These are phyloP conservation scores for Ctenochaetus hawaiiensis DNA, from an alignment of 2,797 vertebrate species.

Conservation along the genomic window DNA sequence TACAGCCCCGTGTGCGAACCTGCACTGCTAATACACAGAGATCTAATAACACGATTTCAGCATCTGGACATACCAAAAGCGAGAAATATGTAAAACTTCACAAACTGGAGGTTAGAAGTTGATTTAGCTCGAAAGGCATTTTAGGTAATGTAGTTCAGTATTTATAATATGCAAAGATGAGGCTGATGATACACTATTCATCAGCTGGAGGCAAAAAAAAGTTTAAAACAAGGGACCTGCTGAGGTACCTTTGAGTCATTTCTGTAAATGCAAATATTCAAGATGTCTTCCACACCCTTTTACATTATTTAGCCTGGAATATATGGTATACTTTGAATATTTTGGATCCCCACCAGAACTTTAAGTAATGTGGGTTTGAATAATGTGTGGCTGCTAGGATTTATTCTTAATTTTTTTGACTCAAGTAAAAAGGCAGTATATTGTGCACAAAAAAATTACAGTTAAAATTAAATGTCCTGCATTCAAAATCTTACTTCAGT, in stretches of 20 bases:
- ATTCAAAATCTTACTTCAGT: background rate
- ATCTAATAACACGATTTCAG: background rate
- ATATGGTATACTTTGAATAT: background rate
- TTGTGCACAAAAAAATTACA: background rate
- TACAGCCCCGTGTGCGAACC: background rate
- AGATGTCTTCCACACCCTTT: background rate
- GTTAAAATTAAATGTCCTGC: background rate
- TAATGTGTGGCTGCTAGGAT: too few relatives aligned
- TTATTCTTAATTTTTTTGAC: too few relatives aligned
- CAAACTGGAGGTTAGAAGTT: background rate
- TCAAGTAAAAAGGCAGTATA: too few relatives aligned
- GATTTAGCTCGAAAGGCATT: constrained; percentile 39
- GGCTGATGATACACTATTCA: background rate
- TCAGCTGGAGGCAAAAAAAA: background rate
- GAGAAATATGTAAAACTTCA: background rate
- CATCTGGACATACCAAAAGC: background rate
- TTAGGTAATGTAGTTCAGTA: constrained; percentile 52
- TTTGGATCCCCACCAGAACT: background rate
- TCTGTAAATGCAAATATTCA: background rate
- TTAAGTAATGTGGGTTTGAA: too few relatives aligned
- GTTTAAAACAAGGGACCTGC: background rate
- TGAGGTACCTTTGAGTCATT: background rate
- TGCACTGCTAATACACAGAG: rapidly evolving
- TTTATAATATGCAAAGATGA: background rate
- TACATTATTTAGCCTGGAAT: background rate